Base-by-base conservation (phyloP, 2,888 invertebrate species). In the Ernsta delagoae region DNA sequence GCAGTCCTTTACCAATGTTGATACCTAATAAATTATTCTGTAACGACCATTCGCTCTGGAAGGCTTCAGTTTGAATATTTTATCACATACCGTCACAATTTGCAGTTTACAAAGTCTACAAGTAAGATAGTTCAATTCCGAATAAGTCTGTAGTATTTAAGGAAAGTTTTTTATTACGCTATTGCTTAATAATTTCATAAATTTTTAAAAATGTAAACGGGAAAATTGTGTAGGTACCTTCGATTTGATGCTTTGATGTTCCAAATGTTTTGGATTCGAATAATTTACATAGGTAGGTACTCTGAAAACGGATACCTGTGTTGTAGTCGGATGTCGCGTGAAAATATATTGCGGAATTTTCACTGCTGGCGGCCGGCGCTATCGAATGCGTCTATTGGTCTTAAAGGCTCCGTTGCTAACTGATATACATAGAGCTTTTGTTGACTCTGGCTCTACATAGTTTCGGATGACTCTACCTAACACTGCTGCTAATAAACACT, bases 81-180 rank as follows among this genome's bases (percentile, higher is more conserved):
- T 60, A 60, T 60, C 45, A 60, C 48, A 48, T 34, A 2, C 60
- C 24, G 45, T 53, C 45, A 48, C 63, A 65, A 66, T 63, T 70
- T 54, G 57, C 59, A 65, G 45, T 48, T 60, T 60, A 31, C 34
- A 60, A 43, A 45, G 45, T 43, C 4, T 60, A 45, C 6, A n/a
- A 31, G 24, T 60, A 4, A n/a, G 45, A n/a, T 9, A 11, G 4
- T 45, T 45, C 24, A 24, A 1, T 24, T 24, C 24, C 24, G 24
- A 24, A 24, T 24, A 24, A 24, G 3, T 24, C 1, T 24, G 24
- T 24, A 24, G 24, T 24, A 24, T 24, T 24, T 24, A 24, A 1
- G 24, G 24, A 24, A 24, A 1, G 24, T 24, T 24, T 24, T 24
- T 24, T 24, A 24, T 24, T 1, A 24, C 24, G 8, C 6, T 7